These are phyloP conservation scores for Antechinus flavipes DNA, from an alignment of 2,113 vertebrate species.

Conservation along the genomic window DNA sequence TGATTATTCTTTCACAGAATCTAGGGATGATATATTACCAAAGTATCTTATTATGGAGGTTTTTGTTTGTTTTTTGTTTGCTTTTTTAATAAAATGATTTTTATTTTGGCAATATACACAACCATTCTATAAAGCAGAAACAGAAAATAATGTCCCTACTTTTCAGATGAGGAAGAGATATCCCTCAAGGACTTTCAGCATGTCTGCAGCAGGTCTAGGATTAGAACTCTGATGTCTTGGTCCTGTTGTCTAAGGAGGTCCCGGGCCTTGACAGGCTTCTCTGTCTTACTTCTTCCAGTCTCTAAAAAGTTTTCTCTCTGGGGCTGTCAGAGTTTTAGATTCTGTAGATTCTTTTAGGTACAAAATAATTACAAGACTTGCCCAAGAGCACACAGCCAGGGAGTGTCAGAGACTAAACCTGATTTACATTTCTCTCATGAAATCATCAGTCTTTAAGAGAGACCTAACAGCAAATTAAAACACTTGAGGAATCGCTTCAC, in stretches of 20 bases:
- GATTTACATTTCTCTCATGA: too few relatives aligned
- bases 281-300: not conserved
- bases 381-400: not conserved
- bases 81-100: not conserved
- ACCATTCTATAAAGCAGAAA: not conserved
- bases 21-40: not conserved
- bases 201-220: not conserved
- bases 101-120: not conserved
- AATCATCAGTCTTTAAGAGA: too few relatives aligned
- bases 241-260: not conserved
- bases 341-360: not conserved
- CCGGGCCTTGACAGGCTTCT: not conserved
- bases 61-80: not conserved
- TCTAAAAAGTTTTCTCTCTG: not conserved
- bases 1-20: not conserved
- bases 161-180: not conserved
- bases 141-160: not conserved
- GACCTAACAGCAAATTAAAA: not conserved
- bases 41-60: not conserved
- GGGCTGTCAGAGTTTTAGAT: not conserved
- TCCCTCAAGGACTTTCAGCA: not conserved
- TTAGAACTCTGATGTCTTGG: not conserved
- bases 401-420: not conserved
- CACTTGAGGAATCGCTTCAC: too few relatives aligned
- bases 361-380: not conserved